Evolutionary conservation across 2,888 invertebrate genomes (phyloP), one percentile per base, ranked within the genome.

Genomic region (Volucella inflata): DNA sequence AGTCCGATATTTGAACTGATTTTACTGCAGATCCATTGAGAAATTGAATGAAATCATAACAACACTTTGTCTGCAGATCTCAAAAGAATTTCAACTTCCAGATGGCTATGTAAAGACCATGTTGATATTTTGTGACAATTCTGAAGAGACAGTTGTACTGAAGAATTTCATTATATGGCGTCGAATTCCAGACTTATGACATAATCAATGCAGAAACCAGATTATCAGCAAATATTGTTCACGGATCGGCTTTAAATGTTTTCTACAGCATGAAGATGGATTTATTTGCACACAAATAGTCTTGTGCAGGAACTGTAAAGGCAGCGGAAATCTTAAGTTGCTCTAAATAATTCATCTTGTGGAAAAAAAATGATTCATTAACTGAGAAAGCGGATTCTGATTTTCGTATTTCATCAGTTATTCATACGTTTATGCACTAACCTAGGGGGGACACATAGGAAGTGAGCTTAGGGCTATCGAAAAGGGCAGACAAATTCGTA

Each of bases 41-140:
- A 36, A 92, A 91, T 65, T 91, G 90, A 67, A 92, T 90, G 12
- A 89, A 92, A 62, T 92, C 92, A 16, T 90, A 88, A 83, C 92
- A 92, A 1, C 38, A 50, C 8, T 59, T 68, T 0, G 89, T 90
- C 2, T 81, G 83, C 0, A 89, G 90, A 88, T 91, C 88, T 8
- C 82, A 87, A 1, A 91, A 89, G 48, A 91, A 90, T 77, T 92
- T 92, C 0, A 91, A 87, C 1, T 90, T 90, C 0, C 91, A 91
- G 9, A 91, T 91, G 1, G 90, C 89, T 0, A 90, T 91, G 67
- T 90, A 91, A 11, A 91, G 90, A 12, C 91, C 91, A 12, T 90
- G 89, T 9, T 89, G 88, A 3, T 90, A 89, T 8, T 87, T 89
- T 11, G 91, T 90, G 59, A 89, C 88, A 2, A 92, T 90, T 12